Evolutionary conservation across 37 sponge, comb jelly and placozoan species (phyloP), one percentile per base, ranked within the genome.

Genomic region (Eunapius fragilis): DNA sequence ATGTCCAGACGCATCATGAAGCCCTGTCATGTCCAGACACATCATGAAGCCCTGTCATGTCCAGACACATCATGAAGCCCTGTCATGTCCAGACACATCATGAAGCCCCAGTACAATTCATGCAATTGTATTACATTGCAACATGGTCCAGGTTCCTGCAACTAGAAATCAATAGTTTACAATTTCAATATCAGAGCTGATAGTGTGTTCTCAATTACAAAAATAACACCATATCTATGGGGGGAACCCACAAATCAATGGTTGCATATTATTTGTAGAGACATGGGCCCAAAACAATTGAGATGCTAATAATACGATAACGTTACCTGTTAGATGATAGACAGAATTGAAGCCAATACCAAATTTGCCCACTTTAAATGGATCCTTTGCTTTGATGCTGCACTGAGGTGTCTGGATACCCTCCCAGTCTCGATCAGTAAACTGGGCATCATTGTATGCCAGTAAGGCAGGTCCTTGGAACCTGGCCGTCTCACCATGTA

Each of bases 371-470:
- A 70, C 71, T 70, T 70, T 70, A 70, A 70, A 70, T 30, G 71
- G 71, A 28, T 70, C 71, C 28, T 70, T 70, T 30, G 28, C 71
- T 70, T 70, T 70, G 5, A 30, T 28, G 28, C 71, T 70, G 27
- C 28, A 28, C 71, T 70, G 71, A 6, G 28, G 28, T 2, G 25
- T 70, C 71, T 69, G 70, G 32, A 85, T 85, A 24, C 78, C 34
- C 71, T 76, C 70, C 86, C 86, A 77, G 41, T 76, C 78, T 24
- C 67, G 48, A 2, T 32, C 32, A n/a, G 78, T 78, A 32, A 85
- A 85, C 25, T 41, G 28, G 7, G 86, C 86, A 85, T 85, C 71
- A 68, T 85, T 85, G 30, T 77, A 85, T 0, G 84, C 84, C 17
- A 75, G 31, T n/a, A 84, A 32, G 14, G 75, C 84, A 32, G 86